Evolutionary conservation across 2,797 vertebrate genomes (phyloP).

Genomic region (Podarcis siculus): DNA sequence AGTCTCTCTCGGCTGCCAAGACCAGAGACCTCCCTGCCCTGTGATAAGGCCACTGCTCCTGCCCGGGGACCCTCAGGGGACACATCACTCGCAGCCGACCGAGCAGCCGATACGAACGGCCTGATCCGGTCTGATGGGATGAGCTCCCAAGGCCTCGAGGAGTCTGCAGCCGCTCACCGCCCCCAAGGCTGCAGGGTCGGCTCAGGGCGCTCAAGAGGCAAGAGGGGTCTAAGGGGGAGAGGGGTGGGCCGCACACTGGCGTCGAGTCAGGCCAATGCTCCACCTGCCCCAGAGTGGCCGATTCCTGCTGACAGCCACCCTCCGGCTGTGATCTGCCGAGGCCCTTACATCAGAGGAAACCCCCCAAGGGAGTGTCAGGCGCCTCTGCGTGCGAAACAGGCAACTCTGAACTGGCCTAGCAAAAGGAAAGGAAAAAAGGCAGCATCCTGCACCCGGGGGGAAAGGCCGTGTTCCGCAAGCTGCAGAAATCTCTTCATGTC

Average conservation of each 20-base stretch:
- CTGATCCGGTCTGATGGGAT: not conserved
- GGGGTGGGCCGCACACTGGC: no score
- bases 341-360: no score
- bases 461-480: no score
- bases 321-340: not conserved
- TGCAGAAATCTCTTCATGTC: no score
- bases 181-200: not conserved
- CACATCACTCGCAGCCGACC: not conserved
- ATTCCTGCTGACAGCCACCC: not conserved
- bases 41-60: not conserved
- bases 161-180: not conserved
- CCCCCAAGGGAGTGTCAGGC: no score
- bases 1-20: not conserved
- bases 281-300: not conserved
- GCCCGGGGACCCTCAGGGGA: not conserved
- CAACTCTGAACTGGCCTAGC: no score
- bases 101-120: not conserved
- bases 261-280: not conserved
- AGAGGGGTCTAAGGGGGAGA: not conserved
- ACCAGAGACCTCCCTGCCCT: no score
- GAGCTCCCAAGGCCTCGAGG: not conserved
- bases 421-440: no score
- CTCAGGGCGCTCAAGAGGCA: not conserved
- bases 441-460: no score
- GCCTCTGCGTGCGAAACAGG: no score